Evolutionary conservation across 2,113 vertebrate species (phyloP).

Genomic region (Podiceps cristatus): DNA sequence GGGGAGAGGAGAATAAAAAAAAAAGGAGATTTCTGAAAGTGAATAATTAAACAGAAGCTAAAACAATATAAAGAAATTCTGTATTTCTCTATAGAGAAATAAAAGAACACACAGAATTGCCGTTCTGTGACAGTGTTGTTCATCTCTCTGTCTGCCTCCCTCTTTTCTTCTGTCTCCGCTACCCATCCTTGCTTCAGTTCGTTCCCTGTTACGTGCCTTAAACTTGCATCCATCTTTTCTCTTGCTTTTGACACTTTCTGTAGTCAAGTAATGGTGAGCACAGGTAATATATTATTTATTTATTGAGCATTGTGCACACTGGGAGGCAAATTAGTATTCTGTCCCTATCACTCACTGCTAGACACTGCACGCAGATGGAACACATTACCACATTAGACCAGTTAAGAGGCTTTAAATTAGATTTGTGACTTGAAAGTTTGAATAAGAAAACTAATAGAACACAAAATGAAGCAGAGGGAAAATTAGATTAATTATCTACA

Average conservation of each 20-base stretch:
- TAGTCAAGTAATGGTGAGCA: conserved; percentile 61
- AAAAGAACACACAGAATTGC: not conserved
- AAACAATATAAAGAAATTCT: not conserved
- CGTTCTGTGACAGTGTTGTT: not conserved
- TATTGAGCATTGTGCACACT: conserved; percentile 55
- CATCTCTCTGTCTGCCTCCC: not conserved
- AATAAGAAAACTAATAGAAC: conserved; percentile 84
- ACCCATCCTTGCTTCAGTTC: conserved; percentile 2
- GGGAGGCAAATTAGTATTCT: conserved; percentile 76
- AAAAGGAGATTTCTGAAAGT: not conserved
- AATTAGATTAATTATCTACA: conserved; percentile 82
- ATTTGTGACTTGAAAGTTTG: conserved; percentile 85
- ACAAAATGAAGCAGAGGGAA: conserved; percentile 78
- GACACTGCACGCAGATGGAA: conserved; percentile 70
- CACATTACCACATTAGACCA: conserved; percentile 78
- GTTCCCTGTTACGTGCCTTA: conserved; percentile 33
- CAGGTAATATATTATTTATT: conserved; percentile 76
- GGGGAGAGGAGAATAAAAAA: not conserved
- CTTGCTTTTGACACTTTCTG: conserved; percentile 69
- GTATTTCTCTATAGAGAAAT: not conserved
- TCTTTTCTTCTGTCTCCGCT: not conserved
- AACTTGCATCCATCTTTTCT: conserved; percentile 58
- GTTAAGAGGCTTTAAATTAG: conserved; percentile 83
- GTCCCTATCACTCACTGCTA: conserved; percentile 59
- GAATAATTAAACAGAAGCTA: not conserved